Percentiles rank a stretch among this genome's conserved stretches.
These are phyloP conservation scores for Octodon degus DNA, from an alignment of 2,113 vertebrate species.

Conservation along the genomic window DNA sequence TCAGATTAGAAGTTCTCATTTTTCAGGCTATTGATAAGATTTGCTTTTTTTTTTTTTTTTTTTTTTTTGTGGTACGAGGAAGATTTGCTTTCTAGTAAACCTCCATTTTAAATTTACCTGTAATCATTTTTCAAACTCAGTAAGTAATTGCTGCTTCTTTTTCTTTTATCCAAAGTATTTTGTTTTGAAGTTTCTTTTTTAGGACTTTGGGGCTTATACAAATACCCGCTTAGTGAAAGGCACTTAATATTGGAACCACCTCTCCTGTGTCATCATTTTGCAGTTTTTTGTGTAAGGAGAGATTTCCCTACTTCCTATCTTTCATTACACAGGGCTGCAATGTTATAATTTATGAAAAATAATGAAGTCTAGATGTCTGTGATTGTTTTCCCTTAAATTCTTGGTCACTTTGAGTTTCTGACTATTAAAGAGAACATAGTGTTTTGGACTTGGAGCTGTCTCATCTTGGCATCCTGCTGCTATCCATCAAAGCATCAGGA, in stretches of 20 bases:
- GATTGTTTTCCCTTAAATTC: constrained; percentile 29
- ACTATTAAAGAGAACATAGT: constrained; percentile 50
- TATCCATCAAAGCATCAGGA: neutral
- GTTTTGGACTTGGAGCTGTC: neutral
- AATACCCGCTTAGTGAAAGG: neutral
- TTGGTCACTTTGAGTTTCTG: neutral
- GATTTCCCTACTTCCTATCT: neutral
- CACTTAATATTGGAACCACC: neutral
- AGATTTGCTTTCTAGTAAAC: neutral
- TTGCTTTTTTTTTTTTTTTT: neutral
- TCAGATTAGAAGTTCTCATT: neutral
- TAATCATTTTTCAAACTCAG: neutral
- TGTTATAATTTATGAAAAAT: neutral
- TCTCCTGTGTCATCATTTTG: neutral
- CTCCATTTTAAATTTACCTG: neutral
- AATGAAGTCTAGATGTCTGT: neutral
- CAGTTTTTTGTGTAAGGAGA: neutral
- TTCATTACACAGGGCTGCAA: neutral
- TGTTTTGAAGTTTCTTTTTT: constrained; percentile 5
- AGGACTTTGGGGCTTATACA: neutral
- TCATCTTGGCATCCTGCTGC: neutral
- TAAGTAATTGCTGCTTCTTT: neutral
- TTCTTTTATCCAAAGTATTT: neutral
- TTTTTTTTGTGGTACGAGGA: too few relatives aligned
- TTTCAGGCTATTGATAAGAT: neutral